phyloP scores from a whole-genome alignment of 2,113 vertebrate species.

The Nycticorax nycticorax region DNA sequence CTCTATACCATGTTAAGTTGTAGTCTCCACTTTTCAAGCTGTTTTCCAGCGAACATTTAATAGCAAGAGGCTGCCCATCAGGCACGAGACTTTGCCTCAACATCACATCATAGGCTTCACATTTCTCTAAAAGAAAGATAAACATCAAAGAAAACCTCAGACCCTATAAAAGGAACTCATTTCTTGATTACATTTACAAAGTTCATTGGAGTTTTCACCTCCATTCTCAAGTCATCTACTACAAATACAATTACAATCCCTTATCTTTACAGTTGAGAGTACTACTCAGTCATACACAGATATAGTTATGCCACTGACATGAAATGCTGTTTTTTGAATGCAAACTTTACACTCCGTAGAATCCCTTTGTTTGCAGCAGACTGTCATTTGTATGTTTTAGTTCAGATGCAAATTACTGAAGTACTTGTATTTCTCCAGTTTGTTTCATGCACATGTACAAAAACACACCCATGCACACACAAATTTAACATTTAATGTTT shows the following conservation, averaged over 20 bases:
- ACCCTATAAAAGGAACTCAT: neutral
- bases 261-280: neutral
- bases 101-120: conserved; percentile 35
- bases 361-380: neutral
- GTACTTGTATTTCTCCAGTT: neutral
- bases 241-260: neutral
- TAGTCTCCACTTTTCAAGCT: conserved; percentile 14
- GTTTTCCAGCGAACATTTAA: conserved; percentile 41
- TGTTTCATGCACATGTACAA: neutral
- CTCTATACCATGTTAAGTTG: conserved; percentile 82
- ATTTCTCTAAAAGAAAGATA: conserved; percentile 38
- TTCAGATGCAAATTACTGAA: neutral
- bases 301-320: neutral
- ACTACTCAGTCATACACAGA: neutral
- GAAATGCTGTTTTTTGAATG: neutral
- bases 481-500: neutral
- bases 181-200: neutral
- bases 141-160: conserved; percentile 1
- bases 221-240: neutral
- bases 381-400: neutral
- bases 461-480: neutral
- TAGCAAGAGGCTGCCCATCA: conserved; percentile 45
- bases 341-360: neutral
- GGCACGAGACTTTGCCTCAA: conserved; percentile 36
- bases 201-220: neutral